A percentile compares a stretch with the other conserved stretches of the same genome.
Evolutionary conservation across 2,113 vertebrate species (phyloP).

Genomic region (Galeopterus variegatus): DNA sequence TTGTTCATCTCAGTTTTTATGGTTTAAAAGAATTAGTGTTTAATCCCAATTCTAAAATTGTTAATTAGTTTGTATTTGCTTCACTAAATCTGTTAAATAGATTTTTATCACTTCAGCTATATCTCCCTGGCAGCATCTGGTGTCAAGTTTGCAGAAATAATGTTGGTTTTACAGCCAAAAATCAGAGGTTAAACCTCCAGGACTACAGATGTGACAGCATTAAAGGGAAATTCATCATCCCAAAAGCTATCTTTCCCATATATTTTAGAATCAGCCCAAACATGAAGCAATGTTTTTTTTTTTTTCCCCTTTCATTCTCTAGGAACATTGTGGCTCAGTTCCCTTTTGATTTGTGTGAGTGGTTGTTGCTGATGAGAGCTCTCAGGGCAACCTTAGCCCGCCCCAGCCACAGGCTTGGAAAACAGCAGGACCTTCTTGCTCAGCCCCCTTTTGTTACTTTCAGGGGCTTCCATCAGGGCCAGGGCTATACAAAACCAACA

Average conservation of each 20-base stretch:
- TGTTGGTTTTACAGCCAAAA: conserved; percentile 75
- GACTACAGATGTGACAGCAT: conserved; percentile 75
- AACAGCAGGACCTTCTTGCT: conserved; percentile 24
- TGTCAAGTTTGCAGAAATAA: conserved; percentile 81
- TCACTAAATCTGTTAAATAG: conserved; percentile 84
- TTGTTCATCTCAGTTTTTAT: conserved; percentile 81
- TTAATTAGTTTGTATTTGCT: conserved; percentile 86
- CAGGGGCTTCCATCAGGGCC: background rate
- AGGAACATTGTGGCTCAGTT: background rate
- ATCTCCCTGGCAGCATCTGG: conserved; percentile 78
- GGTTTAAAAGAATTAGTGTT: conserved; percentile 80
- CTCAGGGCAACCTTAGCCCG: background rate
- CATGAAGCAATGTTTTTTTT: background rate
- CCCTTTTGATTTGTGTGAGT: conserved; percentile 59
- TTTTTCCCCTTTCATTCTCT: background rate
- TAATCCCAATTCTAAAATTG: conserved; percentile 83
- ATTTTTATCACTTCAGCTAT: conserved; percentile 79
- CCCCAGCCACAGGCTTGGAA: conserved; percentile 5
- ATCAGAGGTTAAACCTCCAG: conserved; percentile 80
- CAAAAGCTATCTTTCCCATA: conserved; percentile 56
- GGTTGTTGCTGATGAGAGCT: background rate
- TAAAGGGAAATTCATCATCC: conserved; percentile 75
- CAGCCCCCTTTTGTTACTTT: background rate
- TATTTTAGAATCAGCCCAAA: conserved; percentile 66
- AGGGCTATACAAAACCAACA: background rate